These are phyloP conservation scores for Micropoecilia bifurca DNA, from an alignment of 2,797 vertebrate genomes.

Conservation along the genomic window DNA sequence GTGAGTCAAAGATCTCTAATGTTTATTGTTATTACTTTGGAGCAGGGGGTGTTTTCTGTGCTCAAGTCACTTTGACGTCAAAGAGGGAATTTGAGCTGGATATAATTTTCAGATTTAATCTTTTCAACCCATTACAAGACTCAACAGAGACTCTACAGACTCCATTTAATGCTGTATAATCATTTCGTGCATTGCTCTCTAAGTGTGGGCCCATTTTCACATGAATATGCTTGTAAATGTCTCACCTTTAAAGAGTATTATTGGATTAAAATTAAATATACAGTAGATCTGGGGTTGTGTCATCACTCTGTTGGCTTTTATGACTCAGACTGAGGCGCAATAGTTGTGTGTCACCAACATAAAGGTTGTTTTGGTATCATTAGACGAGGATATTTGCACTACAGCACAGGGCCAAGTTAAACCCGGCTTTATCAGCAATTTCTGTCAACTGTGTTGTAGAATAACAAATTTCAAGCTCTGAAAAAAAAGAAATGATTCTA, in stretches of 20 bases:
- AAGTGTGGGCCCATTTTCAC: neutral
- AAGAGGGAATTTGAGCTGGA: conserved; percentile 25
- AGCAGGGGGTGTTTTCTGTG: neutral
- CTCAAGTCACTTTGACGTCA: conserved; percentile 31
- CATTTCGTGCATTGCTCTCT: conserved; percentile 9
- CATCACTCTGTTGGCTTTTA: conserved; percentile 7
- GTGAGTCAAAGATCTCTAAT: conserved; percentile 16
- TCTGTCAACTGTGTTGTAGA: neutral
- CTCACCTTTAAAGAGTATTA: neutral
- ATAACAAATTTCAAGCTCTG: neutral
- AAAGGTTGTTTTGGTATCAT: conserved; percentile 1
- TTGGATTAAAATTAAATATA: conserved; percentile 15
- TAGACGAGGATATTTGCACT: neutral
- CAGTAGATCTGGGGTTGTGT: neutral
- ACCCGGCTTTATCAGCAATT: neutral
- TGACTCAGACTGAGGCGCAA: conserved; percentile 19
- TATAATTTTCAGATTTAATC: conserved; percentile 23
- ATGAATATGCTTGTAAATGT: neutral
- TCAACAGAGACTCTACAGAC: neutral
- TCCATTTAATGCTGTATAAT: neutral
- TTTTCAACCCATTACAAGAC: conserved; percentile 15
- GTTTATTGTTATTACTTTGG: neutral
- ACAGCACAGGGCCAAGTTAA: conserved; percentile 10
- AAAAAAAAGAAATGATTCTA: conserved; percentile 4
- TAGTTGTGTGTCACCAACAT: conserved; percentile 1